Base-by-base conservation (phyloP, 2,797 vertebrate species). In the Picus viridis region DNA sequence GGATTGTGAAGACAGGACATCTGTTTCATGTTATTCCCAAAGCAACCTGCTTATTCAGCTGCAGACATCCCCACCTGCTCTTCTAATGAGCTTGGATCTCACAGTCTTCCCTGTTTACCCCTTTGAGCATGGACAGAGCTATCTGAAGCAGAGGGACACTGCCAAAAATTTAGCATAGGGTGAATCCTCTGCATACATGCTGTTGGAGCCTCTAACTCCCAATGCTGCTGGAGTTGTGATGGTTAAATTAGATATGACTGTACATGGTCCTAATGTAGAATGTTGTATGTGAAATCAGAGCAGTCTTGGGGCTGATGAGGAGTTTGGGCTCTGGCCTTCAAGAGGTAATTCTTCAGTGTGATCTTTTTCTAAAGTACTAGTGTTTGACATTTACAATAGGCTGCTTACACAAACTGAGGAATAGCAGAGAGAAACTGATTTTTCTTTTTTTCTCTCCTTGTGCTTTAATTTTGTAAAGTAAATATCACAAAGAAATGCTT, bases 391-490 rank as follows among this genome's bases (percentile, higher is more conserved):
- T 96, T 96, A 91, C 89, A 71, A 59, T 76, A 0, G 15, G 23
- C 80, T 84, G 54, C 71, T 91, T 96, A 79, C 7, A 16, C 85
- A 92, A 93, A 89, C 77, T 58, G 43, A 92, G 68, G 30, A 54
- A 27, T 15, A 86, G n/a, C 71, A 93, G 84, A 83, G 82, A 76
- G 85, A 89, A 88, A 92, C 80, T 43, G 57, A 61, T 34, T 7
- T 53, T 70, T 34, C 39, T 39, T 71, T 69, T 64, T 69, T 19
- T 10, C 2, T 2, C 49, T 36, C n/a, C 32, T 53, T 8, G 57
- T 43, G 54, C 74, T 96, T 96, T 95, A 92, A 94, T 95, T 96
- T 95, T 81, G 43, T 64, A 91, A 93, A 94, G 90, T 92, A 96
- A 96, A 96, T 95, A 95, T 64, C 91, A 89, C 36, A 19, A 76